Base-by-base conservation (phyloP, 2,888 invertebrate species). In the Smittia sp. region DNA sequence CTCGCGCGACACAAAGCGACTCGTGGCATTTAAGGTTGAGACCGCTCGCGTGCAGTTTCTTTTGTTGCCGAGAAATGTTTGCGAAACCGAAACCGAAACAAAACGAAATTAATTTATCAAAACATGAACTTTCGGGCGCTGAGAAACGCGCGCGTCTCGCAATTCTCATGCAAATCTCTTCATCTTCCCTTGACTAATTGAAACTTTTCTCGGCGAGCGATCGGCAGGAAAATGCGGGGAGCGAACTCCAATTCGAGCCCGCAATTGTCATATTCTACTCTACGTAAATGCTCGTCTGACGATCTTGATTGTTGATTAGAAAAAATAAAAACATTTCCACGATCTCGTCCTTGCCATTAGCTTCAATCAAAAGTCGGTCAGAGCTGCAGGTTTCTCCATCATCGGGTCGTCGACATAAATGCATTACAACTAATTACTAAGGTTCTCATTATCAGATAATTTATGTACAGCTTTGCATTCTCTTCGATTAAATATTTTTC, bases 361-460 rank as follows among this genome's bases (percentile, higher is more conserved):
- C n/a, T n/a, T n/a, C n/a, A n/a, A n/a, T n/a, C n/a, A n/a, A n/a
- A n/a, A n/a, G n/a, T n/a, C n/a, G n/a, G n/a, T n/a, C n/a, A n/a
- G n/a, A n/a, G n/a, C 9, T 32, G 9, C 32, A 32, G 9, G 32
- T 32, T 32, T 32, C 9, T 32, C 32, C 54, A 69, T 15, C 15
- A 22, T 18, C 52, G 32, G 22, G 24, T 41, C 52, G 18, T 69
- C 67, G 38, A 52, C 52, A 69, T 69, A 69, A 52, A 69, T 69
- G 69, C 69, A 69, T 25, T 69, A 41, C 69, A 2, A 54, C 69
- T 69, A 69, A 69, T 68, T 68, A 46, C 68, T 68, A 68, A 46
- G 38, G 15, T 24, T 54, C 25, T 69, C 41, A 41, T 39, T 39
- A 39, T 24, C 20, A 18, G 22, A 46, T 52, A 39, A 22, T 69